Percentiles rank a stretch among this genome's conserved stretches.
Conservation (phyloP, 2,888 invertebrate species). For the Drosophila tanythrix region DNA sequence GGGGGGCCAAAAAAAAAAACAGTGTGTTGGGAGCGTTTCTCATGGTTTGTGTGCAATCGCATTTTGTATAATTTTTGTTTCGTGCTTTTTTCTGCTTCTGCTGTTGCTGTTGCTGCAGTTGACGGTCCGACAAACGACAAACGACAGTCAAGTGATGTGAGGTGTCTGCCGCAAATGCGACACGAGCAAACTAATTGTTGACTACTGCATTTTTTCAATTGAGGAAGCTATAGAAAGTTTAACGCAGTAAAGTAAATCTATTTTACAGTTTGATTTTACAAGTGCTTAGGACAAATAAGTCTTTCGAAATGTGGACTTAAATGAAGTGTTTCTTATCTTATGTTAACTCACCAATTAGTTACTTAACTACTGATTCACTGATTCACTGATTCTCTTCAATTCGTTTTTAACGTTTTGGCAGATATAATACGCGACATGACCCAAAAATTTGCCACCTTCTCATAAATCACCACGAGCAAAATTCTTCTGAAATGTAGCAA, state of each 20-base stretch:
- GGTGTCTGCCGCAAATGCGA: slow-evolving; percentile 65
- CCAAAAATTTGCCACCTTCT: slow-evolving; percentile 53
- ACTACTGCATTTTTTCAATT: slow-evolving; percentile 49
- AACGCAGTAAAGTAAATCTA: slow-evolving; percentile 1
- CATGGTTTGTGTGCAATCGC: slow-evolving; percentile 64
- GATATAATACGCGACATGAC: slow-evolving; percentile 26
- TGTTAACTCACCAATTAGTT: not conserved
- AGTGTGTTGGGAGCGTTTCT: slow-evolving; percentile 56
- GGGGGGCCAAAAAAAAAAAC: slow-evolving; percentile 31
- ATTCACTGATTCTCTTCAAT: not conserved
- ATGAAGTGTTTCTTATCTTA: not conserved
- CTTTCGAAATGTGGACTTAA: not conserved
- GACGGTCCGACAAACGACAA: slow-evolving; percentile 57
- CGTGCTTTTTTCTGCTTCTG: slow-evolving; percentile 24
- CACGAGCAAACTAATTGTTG: slow-evolving; percentile 69
- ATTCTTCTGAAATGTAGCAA: slow-evolving; percentile 37
- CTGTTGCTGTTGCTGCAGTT: slow-evolving; percentile 29
- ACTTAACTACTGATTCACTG: not conserved
- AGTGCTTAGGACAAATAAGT: not conserved
- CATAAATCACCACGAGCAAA: slow-evolving; percentile 60
- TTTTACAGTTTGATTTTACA: not conserved
- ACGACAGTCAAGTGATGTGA: slow-evolving; percentile 60
- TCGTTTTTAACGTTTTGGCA: not conserved
- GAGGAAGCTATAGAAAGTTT: slow-evolving; percentile 43
- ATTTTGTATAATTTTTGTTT: slow-evolving; percentile 58